phyloP scores from a whole-genome alignment of 2,888 invertebrate species.

The Aphidoletes aphidimyza region DNA sequence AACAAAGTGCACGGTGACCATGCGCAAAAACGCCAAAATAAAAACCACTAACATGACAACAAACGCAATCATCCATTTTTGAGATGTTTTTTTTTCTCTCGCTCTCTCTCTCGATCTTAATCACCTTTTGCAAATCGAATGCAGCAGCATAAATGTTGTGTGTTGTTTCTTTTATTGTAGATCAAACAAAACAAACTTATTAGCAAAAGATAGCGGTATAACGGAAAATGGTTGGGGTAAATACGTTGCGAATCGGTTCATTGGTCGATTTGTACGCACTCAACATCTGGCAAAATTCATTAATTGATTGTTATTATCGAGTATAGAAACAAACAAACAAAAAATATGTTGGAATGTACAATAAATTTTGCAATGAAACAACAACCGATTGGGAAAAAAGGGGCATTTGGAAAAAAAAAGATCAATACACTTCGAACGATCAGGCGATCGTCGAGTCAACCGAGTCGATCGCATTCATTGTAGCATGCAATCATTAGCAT shows the following conservation, averaged over 20 bases:
- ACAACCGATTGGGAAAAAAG: not conserved
- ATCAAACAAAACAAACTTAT: not conserved
- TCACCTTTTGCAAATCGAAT: not conserved
- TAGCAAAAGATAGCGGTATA: not conserved
- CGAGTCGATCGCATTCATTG: too few relatives aligned
- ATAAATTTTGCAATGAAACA: not conserved
- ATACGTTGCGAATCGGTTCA: too few relatives aligned
- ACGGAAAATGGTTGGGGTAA: not conserved
- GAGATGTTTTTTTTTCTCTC: too few relatives aligned
- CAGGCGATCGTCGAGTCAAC: not conserved
- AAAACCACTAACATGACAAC: too few relatives aligned
- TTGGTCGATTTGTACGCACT: not conserved
- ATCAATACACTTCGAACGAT: too few relatives aligned
- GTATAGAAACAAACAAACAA: not conserved
- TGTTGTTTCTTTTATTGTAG: too few relatives aligned
- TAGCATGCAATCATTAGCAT: not conserved
- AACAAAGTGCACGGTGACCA: too few relatives aligned
- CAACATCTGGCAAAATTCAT: conserved; percentile 34
- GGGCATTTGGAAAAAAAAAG: too few relatives aligned
- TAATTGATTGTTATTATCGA: conserved; percentile 30
- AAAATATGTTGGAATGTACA: not conserved
- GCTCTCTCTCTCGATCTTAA: not conserved
- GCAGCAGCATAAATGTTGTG: too few relatives aligned
- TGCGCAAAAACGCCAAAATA: too few relatives aligned
- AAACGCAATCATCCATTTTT: too few relatives aligned